Conservation (phyloP, 2,113 vertebrate genomes). For the Boleophthalmus pectinirostris region DNA sequence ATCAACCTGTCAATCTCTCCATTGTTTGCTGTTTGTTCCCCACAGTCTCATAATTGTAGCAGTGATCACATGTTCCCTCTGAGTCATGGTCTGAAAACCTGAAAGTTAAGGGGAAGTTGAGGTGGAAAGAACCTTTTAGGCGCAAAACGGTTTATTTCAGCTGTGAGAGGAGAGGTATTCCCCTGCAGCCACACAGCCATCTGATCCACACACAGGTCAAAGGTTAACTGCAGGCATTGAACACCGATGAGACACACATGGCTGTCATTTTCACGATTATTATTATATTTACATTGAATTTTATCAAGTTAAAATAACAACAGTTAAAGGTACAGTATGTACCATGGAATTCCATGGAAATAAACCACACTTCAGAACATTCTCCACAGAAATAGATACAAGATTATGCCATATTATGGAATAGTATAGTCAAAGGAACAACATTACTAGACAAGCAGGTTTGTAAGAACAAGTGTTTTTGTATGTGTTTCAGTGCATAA, state of each 20-base stretch:
- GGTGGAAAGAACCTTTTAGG: conserved; percentile 74
- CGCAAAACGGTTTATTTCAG: conserved; percentile 33
- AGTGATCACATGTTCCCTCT: conserved; percentile 11
- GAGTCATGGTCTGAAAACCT: conserved; percentile 42
- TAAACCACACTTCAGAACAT: too few species aligned
- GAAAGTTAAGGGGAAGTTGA: conserved; percentile 59
- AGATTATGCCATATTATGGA: too few species aligned
- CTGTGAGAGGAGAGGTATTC: conserved; percentile 63
- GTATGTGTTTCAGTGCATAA: too few species aligned
- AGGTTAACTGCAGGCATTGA: conserved; percentile 29
- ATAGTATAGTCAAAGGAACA: too few species aligned
- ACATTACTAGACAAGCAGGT: too few species aligned
- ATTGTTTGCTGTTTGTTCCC: conserved; percentile 28
- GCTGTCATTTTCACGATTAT: background rate
- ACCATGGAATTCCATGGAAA: too few species aligned
- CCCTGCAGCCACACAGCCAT: conserved; percentile 49
- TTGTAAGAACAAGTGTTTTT: too few species aligned
- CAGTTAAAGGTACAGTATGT: too few species aligned
- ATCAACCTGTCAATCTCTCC: conserved; percentile 17
- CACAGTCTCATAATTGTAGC: conserved; percentile 10
- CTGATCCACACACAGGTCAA: conserved; percentile 20
- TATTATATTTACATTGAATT: background rate
- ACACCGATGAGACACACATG: conserved; percentile 18
- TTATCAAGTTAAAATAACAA: too few species aligned
- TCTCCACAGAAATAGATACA: too few species aligned